A percentile compares a stretch with the other conserved stretches of the same genome.
Evolutionary conservation across 2,113 vertebrate genomes (phyloP).

Genomic region (Micronisus gabar): DNA sequence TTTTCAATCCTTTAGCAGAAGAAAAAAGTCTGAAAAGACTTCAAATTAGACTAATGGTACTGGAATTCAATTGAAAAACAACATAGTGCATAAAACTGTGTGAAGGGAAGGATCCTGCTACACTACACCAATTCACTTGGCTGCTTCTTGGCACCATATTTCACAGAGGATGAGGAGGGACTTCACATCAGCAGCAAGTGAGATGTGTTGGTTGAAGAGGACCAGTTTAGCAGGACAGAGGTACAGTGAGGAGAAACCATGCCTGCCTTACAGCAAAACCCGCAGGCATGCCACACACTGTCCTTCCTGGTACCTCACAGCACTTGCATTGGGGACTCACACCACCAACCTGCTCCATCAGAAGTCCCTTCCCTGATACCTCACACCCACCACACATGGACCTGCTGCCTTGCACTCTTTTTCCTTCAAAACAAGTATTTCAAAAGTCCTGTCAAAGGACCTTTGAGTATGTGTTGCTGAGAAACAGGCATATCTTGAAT

Average conservation of each 20-base stretch:
- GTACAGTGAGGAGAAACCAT: neutral
- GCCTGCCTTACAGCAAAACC: accelerated
- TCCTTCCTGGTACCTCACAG: neutral
- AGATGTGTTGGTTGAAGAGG: neutral
- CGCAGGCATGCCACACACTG: accelerated
- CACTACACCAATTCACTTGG: neutral
- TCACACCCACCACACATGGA: accelerated
- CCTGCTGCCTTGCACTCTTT: neutral
- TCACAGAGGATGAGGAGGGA: neutral
- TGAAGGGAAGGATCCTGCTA: neutral
- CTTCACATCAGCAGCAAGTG: neutral
- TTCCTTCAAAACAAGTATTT: neutral
- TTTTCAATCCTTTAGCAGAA: neutral
- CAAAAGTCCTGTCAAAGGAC: neutral
- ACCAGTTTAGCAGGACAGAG: neutral
- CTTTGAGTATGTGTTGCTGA: neutral
- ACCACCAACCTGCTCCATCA: neutral
- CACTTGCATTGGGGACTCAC: accelerated
- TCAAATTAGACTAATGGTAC: neutral
- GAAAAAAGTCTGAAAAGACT: neutral
- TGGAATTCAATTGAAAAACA: neutral
- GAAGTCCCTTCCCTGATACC: neutral
- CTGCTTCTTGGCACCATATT: neutral
- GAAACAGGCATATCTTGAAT: neutral
- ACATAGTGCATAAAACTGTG: neutral